Evolutionary conservation across 2,797 vertebrate species (phyloP), one percentile per base, ranked within the genome.

Genomic region (Vireo griseus): DNA sequence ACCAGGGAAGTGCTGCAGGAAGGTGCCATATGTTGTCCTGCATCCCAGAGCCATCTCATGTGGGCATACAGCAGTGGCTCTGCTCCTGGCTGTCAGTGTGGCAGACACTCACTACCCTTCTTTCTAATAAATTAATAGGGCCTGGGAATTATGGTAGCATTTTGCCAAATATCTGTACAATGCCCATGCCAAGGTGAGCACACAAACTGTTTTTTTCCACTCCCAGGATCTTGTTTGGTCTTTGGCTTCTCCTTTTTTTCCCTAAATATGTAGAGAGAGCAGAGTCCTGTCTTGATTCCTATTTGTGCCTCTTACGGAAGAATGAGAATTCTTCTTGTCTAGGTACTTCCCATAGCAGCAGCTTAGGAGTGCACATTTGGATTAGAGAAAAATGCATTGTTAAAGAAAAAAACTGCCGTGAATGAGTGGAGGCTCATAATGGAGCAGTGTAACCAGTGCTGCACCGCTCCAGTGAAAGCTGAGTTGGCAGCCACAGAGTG

Each of bases 11-110:
- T 21, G 54, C 61, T 72, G 71, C 62, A 58, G 72, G 40, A 73
- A 35, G 26, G 44, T 59, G 10, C 59, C 15, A 3, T 18, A 16
- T 35, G 6, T 33, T 2, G 0, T 77, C 48, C 44, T 3, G 3
- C 75, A 51, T 33, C 65, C 42, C 68, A 47, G 72, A 44, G 45
- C 42, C 2, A 1, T 50, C 62, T 61, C 72, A 13, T 4, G 2
- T 40, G 58, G 58, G n/a, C 20, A 15, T 18, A 10, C 5, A 37
- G 16, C 1, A 3, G 17, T 22, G 24, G 39, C 63, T 47, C 29
- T 29, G 31, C 15, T 66, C 33, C 52, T 5, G 10, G 28, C 50
- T 26, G 51, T 45, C 50, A 35, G 61, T 4, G 1, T 16, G 42
- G 48, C 48, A 84, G 58, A 31, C 42, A 29, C 65, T 42, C 40